Percentiles rank a stretch among this genome's conserved stretches.
phyloP scores from a whole-genome alignment of 2,797 vertebrate genomes.

The Glyptemys insculpta region DNA sequence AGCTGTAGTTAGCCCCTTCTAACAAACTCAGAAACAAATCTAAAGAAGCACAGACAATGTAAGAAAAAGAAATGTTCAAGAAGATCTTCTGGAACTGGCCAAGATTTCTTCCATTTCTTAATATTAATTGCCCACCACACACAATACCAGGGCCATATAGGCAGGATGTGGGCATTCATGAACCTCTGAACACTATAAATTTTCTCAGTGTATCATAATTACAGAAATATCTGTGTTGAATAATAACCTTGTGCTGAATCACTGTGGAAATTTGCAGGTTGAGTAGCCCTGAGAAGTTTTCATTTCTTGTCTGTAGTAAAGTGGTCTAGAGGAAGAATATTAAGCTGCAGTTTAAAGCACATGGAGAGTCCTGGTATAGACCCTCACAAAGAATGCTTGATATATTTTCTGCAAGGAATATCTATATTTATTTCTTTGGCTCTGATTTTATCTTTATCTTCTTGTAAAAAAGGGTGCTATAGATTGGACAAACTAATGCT shows the following conservation, averaged over 20 bases:
- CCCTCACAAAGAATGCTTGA: not conserved
- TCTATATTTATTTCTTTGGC: not conserved
- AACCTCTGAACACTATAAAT: not conserved
- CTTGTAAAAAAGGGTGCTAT: not conserved
- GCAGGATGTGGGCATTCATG: slow-evolving; percentile 12
- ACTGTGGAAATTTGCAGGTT: slow-evolving; percentile 22
- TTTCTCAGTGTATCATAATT: slow-evolving; percentile 15
- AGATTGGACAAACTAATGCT: not conserved
- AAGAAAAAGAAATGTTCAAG: not conserved
- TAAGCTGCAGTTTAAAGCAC: not conserved
- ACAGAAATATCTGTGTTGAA: slow-evolving; percentile 44
- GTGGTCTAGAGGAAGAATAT: not conserved
- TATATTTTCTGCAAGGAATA: not conserved
- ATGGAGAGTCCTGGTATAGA: not conserved
- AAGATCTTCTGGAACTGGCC: not conserved
- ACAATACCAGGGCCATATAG: not conserved
- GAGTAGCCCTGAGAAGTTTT: slow-evolving; percentile 15
- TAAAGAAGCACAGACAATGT: not conserved
- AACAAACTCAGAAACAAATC: not conserved
- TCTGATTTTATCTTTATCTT: not conserved
- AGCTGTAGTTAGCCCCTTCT: not conserved
- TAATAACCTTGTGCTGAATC: slow-evolving; percentile 5
- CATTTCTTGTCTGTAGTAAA: not conserved
- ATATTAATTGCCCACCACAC: not conserved
- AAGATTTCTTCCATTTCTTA: not conserved